Conservation (phyloP, 2,113 vertebrate genomes). For the Sander vitreus region DNA sequence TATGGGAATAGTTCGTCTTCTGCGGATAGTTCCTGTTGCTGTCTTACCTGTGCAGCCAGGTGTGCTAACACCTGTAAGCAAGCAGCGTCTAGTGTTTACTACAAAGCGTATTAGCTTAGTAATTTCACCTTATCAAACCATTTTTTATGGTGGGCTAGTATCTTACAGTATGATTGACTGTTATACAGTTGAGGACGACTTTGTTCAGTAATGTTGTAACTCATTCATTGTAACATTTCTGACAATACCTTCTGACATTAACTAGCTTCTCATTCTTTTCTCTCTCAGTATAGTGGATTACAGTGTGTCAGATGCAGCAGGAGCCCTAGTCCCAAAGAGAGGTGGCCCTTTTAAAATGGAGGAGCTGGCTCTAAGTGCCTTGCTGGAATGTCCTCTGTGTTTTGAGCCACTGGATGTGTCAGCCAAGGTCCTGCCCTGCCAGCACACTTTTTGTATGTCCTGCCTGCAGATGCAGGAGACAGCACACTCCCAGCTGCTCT, state of each 20-base stretch:
- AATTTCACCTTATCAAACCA: not conserved
- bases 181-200: not conserved
- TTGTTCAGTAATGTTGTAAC: conserved; percentile 5
- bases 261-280: not conserved
- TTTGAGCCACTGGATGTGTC: conserved; percentile 89
- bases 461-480: conserved; percentile 90
- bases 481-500: conserved; percentile 86
- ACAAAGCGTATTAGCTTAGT: not conserved
- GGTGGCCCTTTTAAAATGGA: conserved; percentile 84
- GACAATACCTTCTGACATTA: not conserved
- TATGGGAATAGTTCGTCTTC: not conserved
- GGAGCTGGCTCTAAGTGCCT: conserved; percentile 86
- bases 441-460: conserved; percentile 94
- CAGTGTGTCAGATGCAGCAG: conserved; percentile 46
- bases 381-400: conserved; percentile 94
- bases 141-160: not conserved
- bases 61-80: conserved; percentile 63
- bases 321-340: conserved; percentile 21
- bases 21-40: conserved; percentile 19
- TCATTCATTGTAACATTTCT: not conserved
- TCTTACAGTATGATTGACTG: not conserved
- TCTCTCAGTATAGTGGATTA: conserved; percentile 65
- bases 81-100: not conserved
- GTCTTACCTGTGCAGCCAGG: conserved; percentile 68
- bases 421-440: conserved; percentile 95